These are phyloP conservation scores for Drosophila erecta DNA, from an alignment of 1,140 invertebrate genomes.

Conservation along the genomic window DNA sequence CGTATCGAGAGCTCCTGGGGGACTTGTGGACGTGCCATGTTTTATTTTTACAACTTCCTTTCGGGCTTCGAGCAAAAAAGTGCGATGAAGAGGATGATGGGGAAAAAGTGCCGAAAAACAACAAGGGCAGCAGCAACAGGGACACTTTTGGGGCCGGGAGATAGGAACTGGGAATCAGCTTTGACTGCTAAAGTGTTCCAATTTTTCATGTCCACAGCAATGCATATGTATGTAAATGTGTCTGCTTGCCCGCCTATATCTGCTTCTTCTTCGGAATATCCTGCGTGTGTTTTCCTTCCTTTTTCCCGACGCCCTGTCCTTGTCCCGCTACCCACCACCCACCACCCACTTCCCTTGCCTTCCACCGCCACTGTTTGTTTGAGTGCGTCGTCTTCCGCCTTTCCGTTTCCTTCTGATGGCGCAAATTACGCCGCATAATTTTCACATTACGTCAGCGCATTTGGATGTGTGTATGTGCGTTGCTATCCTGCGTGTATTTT, in stretches of 20 bases:
- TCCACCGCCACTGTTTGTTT: constrained; percentile 35
- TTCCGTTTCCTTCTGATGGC: constrained; percentile 74
- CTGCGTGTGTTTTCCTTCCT: constrained; percentile 41
- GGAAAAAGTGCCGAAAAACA: constrained; percentile 76
- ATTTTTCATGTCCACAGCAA: constrained; percentile 67
- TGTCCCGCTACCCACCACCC: neutral
- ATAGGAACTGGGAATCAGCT: constrained; percentile 54
- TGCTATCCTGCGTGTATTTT: constrained; percentile 30
- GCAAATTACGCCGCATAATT: constrained; percentile 80
- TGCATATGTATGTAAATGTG: constrained; percentile 41
- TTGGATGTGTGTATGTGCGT: constrained; percentile 29
- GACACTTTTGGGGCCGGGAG: constrained; percentile 8
- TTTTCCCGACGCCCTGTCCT: neutral
- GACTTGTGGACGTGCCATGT: constrained; percentile 75
- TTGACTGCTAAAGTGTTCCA: constrained; percentile 78
- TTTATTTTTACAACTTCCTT: constrained; percentile 80
- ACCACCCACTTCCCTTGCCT: constrained; percentile 1
- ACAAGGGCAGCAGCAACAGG: constrained; percentile 40
- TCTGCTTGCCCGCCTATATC: constrained; percentile 46
- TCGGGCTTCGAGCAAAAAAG: constrained; percentile 24
- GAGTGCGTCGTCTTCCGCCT: constrained; percentile 76
- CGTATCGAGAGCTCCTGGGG: constrained; percentile 20
- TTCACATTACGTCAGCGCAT: constrained; percentile 77
- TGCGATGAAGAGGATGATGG: constrained; percentile 44
- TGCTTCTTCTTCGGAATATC: constrained; percentile 50